A percentile compares a stretch with the other conserved stretches of the same genome.
These are phyloP conservation scores for Apis dorsata DNA, from an alignment of 1,140 invertebrate species.

Conservation along the genomic window DNA sequence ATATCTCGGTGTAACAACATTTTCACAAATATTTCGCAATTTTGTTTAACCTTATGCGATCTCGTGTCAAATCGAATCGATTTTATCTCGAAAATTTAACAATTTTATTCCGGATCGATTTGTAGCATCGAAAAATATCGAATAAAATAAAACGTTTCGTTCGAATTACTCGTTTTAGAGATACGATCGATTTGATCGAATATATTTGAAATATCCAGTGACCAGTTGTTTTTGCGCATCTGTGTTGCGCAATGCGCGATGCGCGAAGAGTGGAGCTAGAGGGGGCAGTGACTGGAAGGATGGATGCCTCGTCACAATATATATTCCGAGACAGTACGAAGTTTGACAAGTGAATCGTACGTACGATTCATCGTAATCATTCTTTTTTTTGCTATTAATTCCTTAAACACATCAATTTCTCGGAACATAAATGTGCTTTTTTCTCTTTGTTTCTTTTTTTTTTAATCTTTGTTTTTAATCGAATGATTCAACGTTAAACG, in stretches of 20 bases:
- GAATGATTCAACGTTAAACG: not conserved
- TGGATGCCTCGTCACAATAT: not conserved
- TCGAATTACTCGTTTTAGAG: too few species aligned
- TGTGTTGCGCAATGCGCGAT: not conserved
- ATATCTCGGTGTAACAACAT: not conserved
- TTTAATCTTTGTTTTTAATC: not conserved
- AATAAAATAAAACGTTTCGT: too few species aligned
- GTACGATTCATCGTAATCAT: not conserved
- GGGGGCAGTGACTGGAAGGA: not conserved
- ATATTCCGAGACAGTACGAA: not conserved
- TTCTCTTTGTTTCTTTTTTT: not conserved
- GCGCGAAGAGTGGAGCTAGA: not conserved
- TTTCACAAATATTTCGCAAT: not conserved
- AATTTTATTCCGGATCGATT: too few species aligned
- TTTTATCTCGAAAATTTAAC: too few species aligned
- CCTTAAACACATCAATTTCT: not conserved
- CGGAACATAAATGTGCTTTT: not conserved
- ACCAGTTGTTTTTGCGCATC: not conserved
- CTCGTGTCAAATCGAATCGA: too few species aligned
- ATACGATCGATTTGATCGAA: constrained; percentile 7
- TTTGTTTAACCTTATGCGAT: not conserved
- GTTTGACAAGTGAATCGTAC: not conserved
- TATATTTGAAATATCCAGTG: not conserved
- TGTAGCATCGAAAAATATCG: too few species aligned
- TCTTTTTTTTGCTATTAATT: not conserved